A percentile compares a stretch with the other conserved stretches of the same genome.
Conservation (phyloP, 2,888 invertebrate species). For the Heliconius cydno region DNA sequence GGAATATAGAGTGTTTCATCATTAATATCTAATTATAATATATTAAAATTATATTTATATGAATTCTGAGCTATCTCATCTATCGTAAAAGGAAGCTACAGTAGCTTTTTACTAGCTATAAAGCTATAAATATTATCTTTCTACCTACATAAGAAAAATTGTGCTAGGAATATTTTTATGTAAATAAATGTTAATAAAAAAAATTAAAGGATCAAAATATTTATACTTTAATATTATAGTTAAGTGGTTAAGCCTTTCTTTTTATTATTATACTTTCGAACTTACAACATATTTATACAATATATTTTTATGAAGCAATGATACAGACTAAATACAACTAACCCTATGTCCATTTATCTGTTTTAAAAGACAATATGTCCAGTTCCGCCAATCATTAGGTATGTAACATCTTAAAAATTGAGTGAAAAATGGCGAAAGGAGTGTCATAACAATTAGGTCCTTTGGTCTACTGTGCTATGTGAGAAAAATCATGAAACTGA, state of each 20-base stretch:
- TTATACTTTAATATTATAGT: background rate
- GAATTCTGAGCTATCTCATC: background rate
- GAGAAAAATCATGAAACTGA: too few species aligned
- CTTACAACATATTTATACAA: background rate
- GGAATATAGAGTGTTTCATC: background rate
- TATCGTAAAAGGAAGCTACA: background rate
- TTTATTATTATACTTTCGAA: background rate
- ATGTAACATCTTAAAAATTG: too few species aligned
- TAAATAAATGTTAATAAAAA: too few species aligned
- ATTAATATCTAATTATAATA: background rate
- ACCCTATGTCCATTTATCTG: background rate
- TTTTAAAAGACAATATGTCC: too few species aligned
- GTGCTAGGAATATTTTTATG: too few species aligned
- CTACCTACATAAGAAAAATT: too few species aligned
- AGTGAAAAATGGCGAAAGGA: too few species aligned
- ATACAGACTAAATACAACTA: background rate
- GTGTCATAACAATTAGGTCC: too few species aligned
- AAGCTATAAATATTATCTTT: too few species aligned
- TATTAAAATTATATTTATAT: background rate
- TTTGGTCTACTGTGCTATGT: too few species aligned
- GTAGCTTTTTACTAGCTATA: too few species aligned
- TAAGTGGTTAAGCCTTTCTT: background rate
- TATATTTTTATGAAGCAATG: background rate
- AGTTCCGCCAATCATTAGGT: too few species aligned
- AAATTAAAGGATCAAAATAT: background rate